These are phyloP conservation scores for Melinaea marsaeus DNA, from an alignment of 2,888 invertebrate genomes.

Conservation along the genomic window DNA sequence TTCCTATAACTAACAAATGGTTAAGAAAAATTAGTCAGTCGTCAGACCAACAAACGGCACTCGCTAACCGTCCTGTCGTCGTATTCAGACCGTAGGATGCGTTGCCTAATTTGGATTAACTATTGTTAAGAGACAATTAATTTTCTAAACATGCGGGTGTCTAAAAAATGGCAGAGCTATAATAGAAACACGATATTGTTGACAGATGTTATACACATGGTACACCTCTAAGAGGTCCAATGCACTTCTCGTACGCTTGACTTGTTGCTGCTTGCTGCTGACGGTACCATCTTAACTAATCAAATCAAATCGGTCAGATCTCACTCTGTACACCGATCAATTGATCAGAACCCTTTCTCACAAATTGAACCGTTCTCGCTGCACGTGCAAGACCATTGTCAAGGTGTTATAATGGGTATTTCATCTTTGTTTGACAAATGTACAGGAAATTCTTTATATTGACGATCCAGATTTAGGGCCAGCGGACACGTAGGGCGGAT, in stretches of 20 bases:
- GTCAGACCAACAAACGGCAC: too few species aligned
- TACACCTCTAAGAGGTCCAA: slow-evolving; percentile 1
- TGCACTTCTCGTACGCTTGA: background rate
- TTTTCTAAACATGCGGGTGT: background rate
- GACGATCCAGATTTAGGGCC: slow-evolving; percentile 51
- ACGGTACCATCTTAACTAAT: too few species aligned
- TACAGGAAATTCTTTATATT: slow-evolving; percentile 71
- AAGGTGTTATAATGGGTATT: slow-evolving; percentile 51
- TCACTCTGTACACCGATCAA: background rate
- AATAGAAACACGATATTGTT: background rate
- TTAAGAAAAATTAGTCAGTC: too few species aligned
- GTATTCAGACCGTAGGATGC: too few species aligned
- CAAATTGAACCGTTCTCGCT: slow-evolving; percentile 43
- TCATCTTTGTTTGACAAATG: slow-evolving; percentile 60
- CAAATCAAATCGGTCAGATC: background rate
- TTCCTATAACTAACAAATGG: too few species aligned
- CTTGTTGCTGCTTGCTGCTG: too few species aligned
- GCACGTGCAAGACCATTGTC: slow-evolving; percentile 57
- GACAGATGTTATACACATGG: background rate
- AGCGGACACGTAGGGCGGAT: slow-evolving; percentile 52
- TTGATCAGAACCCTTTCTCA: slow-evolving; percentile 52
- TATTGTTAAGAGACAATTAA: too few species aligned
- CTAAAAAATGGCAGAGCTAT: background rate
- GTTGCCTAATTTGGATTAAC: too few species aligned
- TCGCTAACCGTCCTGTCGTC: too few species aligned